Base-by-base conservation (phyloP, 2,888 invertebrate species). In the Campoletis raptor region DNA sequence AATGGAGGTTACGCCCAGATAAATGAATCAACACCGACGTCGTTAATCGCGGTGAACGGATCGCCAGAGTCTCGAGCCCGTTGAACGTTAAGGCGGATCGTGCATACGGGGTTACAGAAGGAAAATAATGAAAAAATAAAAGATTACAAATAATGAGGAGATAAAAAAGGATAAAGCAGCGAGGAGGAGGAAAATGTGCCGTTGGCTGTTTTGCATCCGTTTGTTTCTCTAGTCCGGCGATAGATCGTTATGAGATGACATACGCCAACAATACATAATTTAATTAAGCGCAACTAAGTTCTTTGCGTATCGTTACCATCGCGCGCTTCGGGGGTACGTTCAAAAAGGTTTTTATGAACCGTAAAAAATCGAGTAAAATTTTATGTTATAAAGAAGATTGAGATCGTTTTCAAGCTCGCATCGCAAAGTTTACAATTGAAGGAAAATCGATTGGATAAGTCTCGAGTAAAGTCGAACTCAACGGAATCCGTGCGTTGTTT, bases 11-110 rank as follows among this genome's bases (percentile, higher is more conserved):
- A 85, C 78, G 72, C 85, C 85, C 81, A 85, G 73, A 66, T 77
- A 81, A 77, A 79, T 76, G 52, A 79, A 74, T 83, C 69, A 30
- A 70, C 76, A 36, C 21, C 69, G 24, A 69, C 66, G 64, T 74
- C 73, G 83, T 74, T 83, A 85, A 83, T 85, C 83, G 24, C 74
- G 74, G 85, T 83, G 85, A 85, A 85, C 69, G 83, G 85, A 83
- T 85, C 83, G 61, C 78, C n/a, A n/a, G 70, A 83, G 74, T 54
- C 54, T 78, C 85, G 72, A 67, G 78, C 67, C 48, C 36, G 82
- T 82, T 85, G 42, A 66, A 69, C 70, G 64, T 24, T 10, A 45
- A 52, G 21, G 61, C 54, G 72, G 37, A 72, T 77, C 24, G 24
- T 21, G 18, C 21, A n/a, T 76, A 15, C 15, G 9, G n/a, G 64